A percentile compares a stretch with the other conserved stretches of the same genome.
Conservation (phyloP, 2,113 vertebrate genomes). For the Camarhynchus parvulus region DNA sequence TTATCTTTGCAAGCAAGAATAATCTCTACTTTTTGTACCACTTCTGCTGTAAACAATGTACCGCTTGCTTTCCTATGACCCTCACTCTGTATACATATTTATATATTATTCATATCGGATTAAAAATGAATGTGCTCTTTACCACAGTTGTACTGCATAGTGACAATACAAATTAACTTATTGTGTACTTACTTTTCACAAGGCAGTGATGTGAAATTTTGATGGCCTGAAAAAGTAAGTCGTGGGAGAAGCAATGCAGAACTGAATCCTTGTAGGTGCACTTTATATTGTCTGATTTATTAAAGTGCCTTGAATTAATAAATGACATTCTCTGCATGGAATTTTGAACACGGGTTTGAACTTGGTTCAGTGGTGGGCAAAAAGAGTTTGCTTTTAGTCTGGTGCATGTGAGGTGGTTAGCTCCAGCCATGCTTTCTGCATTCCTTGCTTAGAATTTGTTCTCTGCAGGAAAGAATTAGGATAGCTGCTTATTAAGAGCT, state of each 20-base stretch:
- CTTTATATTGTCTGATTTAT: constrained; percentile 47
- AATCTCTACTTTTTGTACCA: constrained; percentile 69
- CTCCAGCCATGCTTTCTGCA: not conserved
- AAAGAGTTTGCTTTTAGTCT: not conserved
- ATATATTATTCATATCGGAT: constrained; percentile 87
- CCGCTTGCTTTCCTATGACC: constrained; percentile 77
- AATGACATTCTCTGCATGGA: not conserved
- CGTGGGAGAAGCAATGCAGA: not conserved
- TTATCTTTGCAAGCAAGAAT: constrained; percentile 74
- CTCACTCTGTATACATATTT: constrained; percentile 84
- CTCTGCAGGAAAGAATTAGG: not conserved
- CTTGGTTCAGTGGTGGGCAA: not conserved
- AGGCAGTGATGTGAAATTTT: constrained; percentile 79
- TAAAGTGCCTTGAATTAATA: constrained; percentile 54
- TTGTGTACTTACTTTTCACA: constrained; percentile 83
- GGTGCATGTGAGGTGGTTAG: not conserved
- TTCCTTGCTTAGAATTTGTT: not conserved
- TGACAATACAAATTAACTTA: constrained; percentile 88
- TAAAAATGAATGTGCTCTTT: constrained; percentile 88
- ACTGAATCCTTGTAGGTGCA: constrained; percentile 34
- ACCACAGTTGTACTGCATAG: constrained; percentile 75
- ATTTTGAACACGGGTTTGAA: not conserved
- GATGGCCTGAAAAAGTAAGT: constrained; percentile 75
- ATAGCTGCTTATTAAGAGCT: not conserved
- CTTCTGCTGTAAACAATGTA: constrained; percentile 76